Evolutionary conservation across 2,797 vertebrate species (phyloP).

Genomic region (Myripristis jacobus): DNA sequence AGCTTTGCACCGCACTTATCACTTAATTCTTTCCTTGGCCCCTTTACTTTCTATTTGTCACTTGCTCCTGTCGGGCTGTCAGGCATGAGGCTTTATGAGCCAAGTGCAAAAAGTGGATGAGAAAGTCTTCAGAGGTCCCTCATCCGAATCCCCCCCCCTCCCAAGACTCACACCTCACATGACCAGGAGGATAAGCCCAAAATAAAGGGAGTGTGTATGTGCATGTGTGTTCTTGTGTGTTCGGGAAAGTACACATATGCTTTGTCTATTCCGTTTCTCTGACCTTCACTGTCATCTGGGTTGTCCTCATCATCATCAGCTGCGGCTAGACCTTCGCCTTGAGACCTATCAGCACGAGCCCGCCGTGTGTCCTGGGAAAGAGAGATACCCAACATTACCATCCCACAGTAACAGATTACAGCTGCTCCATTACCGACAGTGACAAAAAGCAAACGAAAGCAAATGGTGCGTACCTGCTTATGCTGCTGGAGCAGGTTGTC

Average conservation of each 20-base stretch:
- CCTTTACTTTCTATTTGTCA: conserved; percentile 9
- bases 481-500: conserved; percentile 97
- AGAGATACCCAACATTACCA: conserved; percentile 18
- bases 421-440: conserved; percentile 42
- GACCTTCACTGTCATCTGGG: conserved; percentile 97
- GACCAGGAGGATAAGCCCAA: conserved; percentile 23
- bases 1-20: conserved; percentile 1
- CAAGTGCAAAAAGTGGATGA: conserved; percentile 3
- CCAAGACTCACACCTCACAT: conserved; percentile 2
- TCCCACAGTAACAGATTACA: background rate
- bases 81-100: conserved; percentile 9
- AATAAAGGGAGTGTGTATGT: conserved; percentile 6
- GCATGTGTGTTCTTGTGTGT: background rate
- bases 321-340: conserved; percentile 92
- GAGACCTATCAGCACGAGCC: conserved; percentile 92
- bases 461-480: conserved; percentile 84
- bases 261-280: conserved; percentile 56
- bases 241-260: conserved; percentile 6
- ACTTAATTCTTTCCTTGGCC: background rate
- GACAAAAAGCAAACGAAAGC: background rate
- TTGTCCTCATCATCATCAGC: conserved; percentile 97
- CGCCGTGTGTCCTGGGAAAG: conserved; percentile 87
- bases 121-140: conserved; percentile 19
- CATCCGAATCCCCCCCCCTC: conserved; percentile 2
- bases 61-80: background rate